Conservation (phyloP, 2,797 vertebrate species). For the Agapornis canus region DNA sequence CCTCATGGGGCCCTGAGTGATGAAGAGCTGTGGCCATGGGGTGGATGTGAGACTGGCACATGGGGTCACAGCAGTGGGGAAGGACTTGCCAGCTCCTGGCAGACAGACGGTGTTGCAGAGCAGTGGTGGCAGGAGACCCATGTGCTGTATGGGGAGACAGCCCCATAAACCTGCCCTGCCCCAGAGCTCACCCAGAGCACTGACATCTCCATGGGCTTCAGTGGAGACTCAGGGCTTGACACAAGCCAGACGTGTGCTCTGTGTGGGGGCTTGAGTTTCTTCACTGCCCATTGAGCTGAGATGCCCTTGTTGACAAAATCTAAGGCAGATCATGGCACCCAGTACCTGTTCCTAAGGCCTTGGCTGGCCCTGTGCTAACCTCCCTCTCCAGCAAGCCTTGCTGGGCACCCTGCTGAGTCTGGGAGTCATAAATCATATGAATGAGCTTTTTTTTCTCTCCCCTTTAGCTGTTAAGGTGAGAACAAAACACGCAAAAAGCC, state of each 20-base stretch:
- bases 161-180: neutral
- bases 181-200: neutral
- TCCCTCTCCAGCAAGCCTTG: neutral
- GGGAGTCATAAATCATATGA: neutral
- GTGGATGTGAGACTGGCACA: neutral
- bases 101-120: neutral
- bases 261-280: neutral
- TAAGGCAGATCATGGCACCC: neutral
- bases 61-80: rapidly evolving
- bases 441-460: neutral
- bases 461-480: neutral
- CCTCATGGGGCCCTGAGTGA: too few species aligned
- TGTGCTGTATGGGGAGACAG: neutral
- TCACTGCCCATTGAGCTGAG: rapidly evolving
- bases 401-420: neutral
- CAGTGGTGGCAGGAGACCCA: neutral
- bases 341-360: rapidly evolving
- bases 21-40: neutral
- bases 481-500: neutral
- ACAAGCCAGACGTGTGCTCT: neutral
- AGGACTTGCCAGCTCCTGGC: neutral
- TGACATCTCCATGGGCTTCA: neutral
- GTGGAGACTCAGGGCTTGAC: neutral
- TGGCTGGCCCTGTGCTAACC: neutral
- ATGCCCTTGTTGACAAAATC: rapidly evolving